These are phyloP conservation scores for Phyllostomus hastatus DNA, from an alignment of 2,113 vertebrate genomes.

Conservation along the genomic window DNA sequence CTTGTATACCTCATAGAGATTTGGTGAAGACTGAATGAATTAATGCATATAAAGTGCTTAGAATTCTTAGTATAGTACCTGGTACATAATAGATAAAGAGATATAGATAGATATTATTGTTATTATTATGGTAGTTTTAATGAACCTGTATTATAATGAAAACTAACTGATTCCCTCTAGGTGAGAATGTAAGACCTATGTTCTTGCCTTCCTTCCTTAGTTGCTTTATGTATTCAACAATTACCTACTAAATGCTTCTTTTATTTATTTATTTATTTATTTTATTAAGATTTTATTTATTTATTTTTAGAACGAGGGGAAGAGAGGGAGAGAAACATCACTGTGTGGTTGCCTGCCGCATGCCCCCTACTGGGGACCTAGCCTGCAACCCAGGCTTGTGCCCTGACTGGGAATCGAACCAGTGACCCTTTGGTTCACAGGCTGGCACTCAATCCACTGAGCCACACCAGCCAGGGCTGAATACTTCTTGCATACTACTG, in stretches of 20 bases:
- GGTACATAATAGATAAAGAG: background rate
- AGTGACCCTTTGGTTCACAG: too few species aligned
- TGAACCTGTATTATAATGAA: background rate
- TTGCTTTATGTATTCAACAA: background rate
- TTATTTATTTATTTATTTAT: too few species aligned
- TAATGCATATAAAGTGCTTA: background rate
- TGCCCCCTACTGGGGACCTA: too few species aligned
- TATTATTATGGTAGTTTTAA: slow-evolving; percentile 10
- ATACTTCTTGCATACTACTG: background rate
- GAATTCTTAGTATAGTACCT: background rate
- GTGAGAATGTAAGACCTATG: background rate
- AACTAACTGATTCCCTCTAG: background rate
- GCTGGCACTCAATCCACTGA: too few species aligned
- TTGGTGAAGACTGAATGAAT: background rate
- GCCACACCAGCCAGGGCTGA: too few species aligned
- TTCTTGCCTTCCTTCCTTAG: background rate
- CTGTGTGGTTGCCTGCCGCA: too few species aligned
- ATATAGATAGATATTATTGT: background rate
- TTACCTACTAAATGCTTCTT: background rate
- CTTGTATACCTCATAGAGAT: background rate
- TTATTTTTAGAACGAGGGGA: too few species aligned
- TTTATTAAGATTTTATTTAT: too few species aligned
- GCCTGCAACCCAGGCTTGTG: too few species aligned
- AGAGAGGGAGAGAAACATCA: too few species aligned
- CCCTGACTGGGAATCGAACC: too few species aligned